Base-by-base conservation (phyloP, 2,888 invertebrate species). In the Apamea crenata region DNA sequence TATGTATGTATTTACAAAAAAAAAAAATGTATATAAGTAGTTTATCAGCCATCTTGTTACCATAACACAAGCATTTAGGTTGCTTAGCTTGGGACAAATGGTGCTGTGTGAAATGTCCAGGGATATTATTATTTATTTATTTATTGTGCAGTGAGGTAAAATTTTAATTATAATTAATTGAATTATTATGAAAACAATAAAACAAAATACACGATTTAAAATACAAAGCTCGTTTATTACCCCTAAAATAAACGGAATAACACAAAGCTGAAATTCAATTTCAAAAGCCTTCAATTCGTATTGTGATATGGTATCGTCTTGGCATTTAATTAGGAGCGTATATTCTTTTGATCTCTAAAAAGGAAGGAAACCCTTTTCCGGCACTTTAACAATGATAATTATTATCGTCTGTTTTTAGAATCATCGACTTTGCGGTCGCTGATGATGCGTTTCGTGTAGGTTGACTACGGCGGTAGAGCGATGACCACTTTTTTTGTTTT, bases 341-440 rank as follows among this genome's bases (percentile, higher is more conserved):
- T 72, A 80, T 71, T 86, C 84, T 81, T 88, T 87, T 89, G 88
- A 85, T 87, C 84, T 87, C 56, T 36, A 73, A 80, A 47, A 61
- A 72, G 74, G 47, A 83, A 78, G 70, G 68, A 68, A 59, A 81
- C 83, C 88, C 85, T 83, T 90, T 89, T 87, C 85, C 81, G 89
- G 82, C 80, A 82, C 83, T 87, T 83, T 80, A 87, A 81, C 85
- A 83, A 86, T 86, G 83, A 87, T 90, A 72, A 87, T 86, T 78
- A 78, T 78, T 84, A 73, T 84, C 56, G 69, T 78, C 76, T 79
- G 76, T 73, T 72, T 65, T 78, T 72, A 67, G 74, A 73, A 71
- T 82, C 73, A 73, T 84, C 70, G 71, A 47, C 59, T 74, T 82
- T 75, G 80, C 36, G 78, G 71, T 80, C 53, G 29, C 71, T n/a